Evolutionary conservation across 2,797 vertebrate species (phyloP).

Genomic region (Poeciliopsis paucimaculata): DNA sequence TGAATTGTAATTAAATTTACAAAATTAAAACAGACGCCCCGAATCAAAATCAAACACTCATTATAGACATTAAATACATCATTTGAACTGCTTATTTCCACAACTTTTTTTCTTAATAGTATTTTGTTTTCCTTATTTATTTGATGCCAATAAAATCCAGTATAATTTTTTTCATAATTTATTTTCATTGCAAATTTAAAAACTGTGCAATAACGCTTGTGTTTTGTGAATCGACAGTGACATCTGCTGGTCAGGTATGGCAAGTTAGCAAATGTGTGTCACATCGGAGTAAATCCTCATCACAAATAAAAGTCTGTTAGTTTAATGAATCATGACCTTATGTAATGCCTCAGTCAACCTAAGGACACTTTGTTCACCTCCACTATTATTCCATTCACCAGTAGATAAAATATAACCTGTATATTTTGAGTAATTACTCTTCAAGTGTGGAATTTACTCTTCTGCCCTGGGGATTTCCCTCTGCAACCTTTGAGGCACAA

Average conservation of each 20-base stretch:
- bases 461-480: constrained; percentile 11
- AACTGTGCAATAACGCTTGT: not conserved
- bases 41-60: constrained; percentile 19
- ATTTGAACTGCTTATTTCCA: not conserved
- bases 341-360: constrained; percentile 21
- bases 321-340: constrained; percentile 5
- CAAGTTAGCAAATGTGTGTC: constrained; percentile 11
- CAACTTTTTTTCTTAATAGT: not conserved
- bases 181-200: not conserved
- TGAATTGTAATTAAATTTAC: constrained; percentile 30
- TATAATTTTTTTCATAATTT: not conserved
- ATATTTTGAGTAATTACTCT: constrained; percentile 30
- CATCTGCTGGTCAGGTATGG: constrained; percentile 56
- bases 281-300: not conserved
- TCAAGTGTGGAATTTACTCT: constrained; percentile 26
- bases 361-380: constrained; percentile 11
- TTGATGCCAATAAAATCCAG: not conserved
- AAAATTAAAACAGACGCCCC: constrained; percentile 19
- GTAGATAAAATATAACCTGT: constrained; percentile 11
- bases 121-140: not conserved
- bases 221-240: constrained; percentile 42
- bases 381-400: not conserved
- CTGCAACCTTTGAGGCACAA: constrained; percentile 32
- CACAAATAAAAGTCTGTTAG: constrained; percentile 6
- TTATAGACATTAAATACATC: constrained; percentile 10